Evolutionary conservation across 2,797 vertebrate genomes (phyloP), one percentile per base, ranked within the genome.

Genomic region (Sebastes vulpes): DNA sequence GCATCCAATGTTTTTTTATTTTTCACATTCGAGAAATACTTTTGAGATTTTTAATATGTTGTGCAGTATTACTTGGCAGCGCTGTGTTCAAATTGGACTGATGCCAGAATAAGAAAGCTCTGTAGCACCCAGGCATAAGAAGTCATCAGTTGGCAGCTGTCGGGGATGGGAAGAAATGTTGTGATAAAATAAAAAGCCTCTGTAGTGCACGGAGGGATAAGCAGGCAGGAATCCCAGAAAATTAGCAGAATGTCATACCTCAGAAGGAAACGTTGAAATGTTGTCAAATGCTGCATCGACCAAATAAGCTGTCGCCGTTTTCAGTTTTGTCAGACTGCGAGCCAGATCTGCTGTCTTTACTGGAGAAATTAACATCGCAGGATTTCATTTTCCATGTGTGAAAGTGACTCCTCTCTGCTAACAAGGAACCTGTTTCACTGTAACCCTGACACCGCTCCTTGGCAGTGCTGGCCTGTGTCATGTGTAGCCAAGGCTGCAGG

Each of bases 151-250:
- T 75, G 76, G 72, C 87, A 85, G 79, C 68, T 82, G 82, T 82
- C 78, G 16, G 61, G 57, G 66, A 70, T 29, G 46, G 53, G 23
- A 82, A 65, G 35, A 81, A 75, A 72, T 63, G 71, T 68, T 71
- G 56, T 67, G 72, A 84, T 83, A 26, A 83, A 82, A 78, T 74
- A 85, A 68, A 72, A 72, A 66, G 53, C 56, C 77, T 84, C 68
- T 52, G 63, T 61, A 56, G 66, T 9, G 61, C 75, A 67, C 20
- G 1, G 6, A 38, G 26, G 29, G 58, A 77, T 35, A 66, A 68
- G 53, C 60, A 54, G 76, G 61, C 74, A 77, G 9, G 66, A 68
- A 72, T 72, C 68, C 76, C 75, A 46, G 61, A 68, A 74, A 76
- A 86, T 83, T 79, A 76, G 32, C 65, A 38, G 56, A 83, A 67